Base-by-base conservation (phyloP, 2,113 vertebrate species). In the Alethe castanea region DNA sequence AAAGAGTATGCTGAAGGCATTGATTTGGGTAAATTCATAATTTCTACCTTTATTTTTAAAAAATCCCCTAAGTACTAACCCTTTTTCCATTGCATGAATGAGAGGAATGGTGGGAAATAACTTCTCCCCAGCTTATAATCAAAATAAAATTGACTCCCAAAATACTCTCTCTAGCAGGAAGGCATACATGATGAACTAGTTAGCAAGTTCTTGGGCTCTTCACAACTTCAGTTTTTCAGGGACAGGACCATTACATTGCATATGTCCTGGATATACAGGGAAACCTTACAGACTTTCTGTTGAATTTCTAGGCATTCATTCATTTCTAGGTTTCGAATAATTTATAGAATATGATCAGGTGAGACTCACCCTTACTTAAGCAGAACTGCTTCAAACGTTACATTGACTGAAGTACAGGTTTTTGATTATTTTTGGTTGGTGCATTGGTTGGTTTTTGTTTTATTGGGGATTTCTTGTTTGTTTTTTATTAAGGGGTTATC, bases 341-440 rank as follows among this genome's bases (percentile, higher is more conserved):
- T 57, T 60, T 72, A 69, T 18, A 81, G 57, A 74, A 76, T 40
- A 88, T 13, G 13, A 45, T 33, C 35, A 79, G 15, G 25, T 78
- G 14, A 89, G n/a, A 74, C 6, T 70, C 29, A 81, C 5, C 7
- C 26, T 81, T 60, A 85, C 29, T 66, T 29, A 64, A 10, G 28
- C 14, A 76, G 31, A 76, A 76, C 16, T 83, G 19, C 19, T 22
- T 14, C 29, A n/a, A 78, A 90, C 4, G 10, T 36, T 64, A 52
- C 25, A n/a, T 0, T 20, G 9, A 23, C n/a, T 5, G 2, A 78
- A 76, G 18, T n/a, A 65, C 9, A 53, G 9, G 1, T 45, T 81
- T 26, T 52, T 59, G 13, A 35, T 42, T 57, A 17, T 8, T 57
- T 74, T n/a, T 35, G 3, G 10, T 57, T 40, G n/a, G 14, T 38